Base-by-base conservation (phyloP, 1,140 invertebrate genomes). In the Caligus rogercresseyi region DNA sequence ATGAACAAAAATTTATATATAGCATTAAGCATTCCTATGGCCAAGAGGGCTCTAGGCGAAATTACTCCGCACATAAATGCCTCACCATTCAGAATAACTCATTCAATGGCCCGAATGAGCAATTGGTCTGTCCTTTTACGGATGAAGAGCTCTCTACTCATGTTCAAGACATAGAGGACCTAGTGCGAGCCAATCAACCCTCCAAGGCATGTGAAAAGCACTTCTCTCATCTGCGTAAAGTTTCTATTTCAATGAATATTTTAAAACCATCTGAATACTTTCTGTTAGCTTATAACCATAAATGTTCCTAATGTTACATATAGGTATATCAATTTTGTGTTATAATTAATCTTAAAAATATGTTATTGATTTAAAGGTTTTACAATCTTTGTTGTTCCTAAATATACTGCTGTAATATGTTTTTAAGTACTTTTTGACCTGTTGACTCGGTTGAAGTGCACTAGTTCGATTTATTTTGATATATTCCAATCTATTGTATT, bases 21-120 rank as follows among this genome's bases (percentile, higher is more conserved):
- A 81, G 81, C 59, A 83, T 84, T 63, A 74, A 80, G 63, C 83
- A 85, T 70, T 72, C 84, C 69, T 85, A 83, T 74, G 83, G 83
- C 1, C 72, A 83, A 43, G 82, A 83, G 74, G 83, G 83, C n/a
- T 71, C 74, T 3, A 72, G 74, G 64, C 80, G 74, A 67, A 77
- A 77, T 69, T 84, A 84, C 64, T 71, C 70, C 43, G 77, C 77
- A 21, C 77, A 78, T 58, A 74, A 69, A 64, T 84, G 82, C 68
- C 63, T 69, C 11, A 65, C 68, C 23, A 76, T 83, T 52, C 78
- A 16, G 11, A 54, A 54, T 7, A 43, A 43, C n/a, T 23, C n/a
- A 16, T 54, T 7, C 16, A 23, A 16, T 14, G n/a, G n/a, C 13
- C n/a, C 21, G 11, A 54, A 54, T 23, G 53, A 54, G 53, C n/a